Evolutionary conservation across 2,113 vertebrate species (phyloP).

Genomic region (Plecturocebus donacophilus): DNA sequence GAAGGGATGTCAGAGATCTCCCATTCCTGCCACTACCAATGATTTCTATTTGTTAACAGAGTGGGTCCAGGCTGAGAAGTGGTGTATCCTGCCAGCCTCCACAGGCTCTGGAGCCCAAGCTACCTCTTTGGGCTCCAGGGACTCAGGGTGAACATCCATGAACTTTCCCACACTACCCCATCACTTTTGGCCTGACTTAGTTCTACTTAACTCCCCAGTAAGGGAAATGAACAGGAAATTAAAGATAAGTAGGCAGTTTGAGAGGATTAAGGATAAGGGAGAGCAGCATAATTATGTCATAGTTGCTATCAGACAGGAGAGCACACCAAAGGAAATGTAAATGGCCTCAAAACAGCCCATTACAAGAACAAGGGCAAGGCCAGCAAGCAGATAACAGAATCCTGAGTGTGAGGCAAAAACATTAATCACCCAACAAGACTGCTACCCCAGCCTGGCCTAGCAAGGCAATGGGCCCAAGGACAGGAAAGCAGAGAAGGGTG

Average conservation of each 20-base stretch:
- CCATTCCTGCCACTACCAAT: not conserved
- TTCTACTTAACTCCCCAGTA: slow-evolving; percentile 38
- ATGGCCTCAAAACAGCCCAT: slow-evolving; percentile 48
- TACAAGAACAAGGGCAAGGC: slow-evolving; percentile 51
- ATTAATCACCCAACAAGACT: slow-evolving; percentile 42
- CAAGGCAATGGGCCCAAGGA: not conserved
- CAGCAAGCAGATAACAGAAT: slow-evolving; percentile 49
- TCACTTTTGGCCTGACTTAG: slow-evolving; percentile 31
- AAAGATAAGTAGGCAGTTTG: slow-evolving; percentile 67
- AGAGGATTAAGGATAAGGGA: slow-evolving; percentile 63
- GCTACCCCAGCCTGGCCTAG: not conserved
- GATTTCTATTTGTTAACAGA: not conserved
- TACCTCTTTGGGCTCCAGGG: slow-evolving; percentile 13
- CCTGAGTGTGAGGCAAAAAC: slow-evolving; percentile 20
- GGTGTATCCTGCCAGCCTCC: not conserved
- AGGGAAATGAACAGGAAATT: slow-evolving; percentile 67
- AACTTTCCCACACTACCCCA: slow-evolving; percentile 16
- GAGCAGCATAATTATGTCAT: slow-evolving; percentile 60
- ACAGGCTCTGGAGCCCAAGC: not conserved
- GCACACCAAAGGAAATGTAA: slow-evolving; percentile 51
- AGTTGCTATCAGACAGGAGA: slow-evolving; percentile 38
- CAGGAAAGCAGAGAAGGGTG: not conserved
- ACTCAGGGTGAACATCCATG: not conserved
- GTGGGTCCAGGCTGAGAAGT: not conserved
- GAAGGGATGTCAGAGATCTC: not conserved